phyloP scores from a whole-genome alignment of 92 coral and sea anemone species.

The Ricordea florida region DNA sequence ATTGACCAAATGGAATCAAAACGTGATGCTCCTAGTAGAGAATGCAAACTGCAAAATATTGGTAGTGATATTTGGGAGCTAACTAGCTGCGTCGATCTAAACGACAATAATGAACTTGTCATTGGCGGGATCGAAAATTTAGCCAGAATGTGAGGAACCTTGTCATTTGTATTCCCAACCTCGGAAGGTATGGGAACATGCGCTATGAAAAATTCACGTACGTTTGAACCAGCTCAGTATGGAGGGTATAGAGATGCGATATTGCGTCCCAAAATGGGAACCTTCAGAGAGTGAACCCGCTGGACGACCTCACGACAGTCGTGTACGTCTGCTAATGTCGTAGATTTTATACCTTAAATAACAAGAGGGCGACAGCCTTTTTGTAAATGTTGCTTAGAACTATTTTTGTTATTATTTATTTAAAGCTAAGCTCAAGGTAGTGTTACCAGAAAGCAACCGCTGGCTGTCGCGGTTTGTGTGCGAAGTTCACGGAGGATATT shows the following conservation, averaged over 20 bases:
- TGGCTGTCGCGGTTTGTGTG: background rate
- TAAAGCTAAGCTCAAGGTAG: slow-evolving; percentile 16
- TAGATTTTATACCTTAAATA: slow-evolving; percentile 61
- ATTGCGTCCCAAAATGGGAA: background rate
- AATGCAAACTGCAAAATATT: too few relatives aligned
- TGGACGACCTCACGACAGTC: slow-evolving; percentile 20
- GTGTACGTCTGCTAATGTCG: slow-evolving; percentile 37
- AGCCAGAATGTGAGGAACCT: too few relatives aligned
- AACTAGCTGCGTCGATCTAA: too few relatives aligned
- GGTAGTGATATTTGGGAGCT: too few relatives aligned
- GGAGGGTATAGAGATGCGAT: background rate
- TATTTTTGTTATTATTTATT: slow-evolving; percentile 71
- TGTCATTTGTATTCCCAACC: too few relatives aligned
- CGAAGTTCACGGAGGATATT: background rate
- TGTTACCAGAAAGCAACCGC: background rate
- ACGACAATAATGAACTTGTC: too few relatives aligned
- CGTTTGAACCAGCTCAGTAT: background rate
- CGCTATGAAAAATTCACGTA: background rate
- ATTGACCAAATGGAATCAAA: too few relatives aligned
- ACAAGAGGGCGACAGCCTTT: slow-evolving; percentile 35
- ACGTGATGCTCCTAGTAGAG: too few relatives aligned
- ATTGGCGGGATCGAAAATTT: too few relatives aligned
- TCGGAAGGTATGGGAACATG: slow-evolving; percentile 1
- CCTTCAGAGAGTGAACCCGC: slow-evolving; percentile 29
- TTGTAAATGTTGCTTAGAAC: slow-evolving; percentile 73